Base-by-base conservation (phyloP, 1,140 invertebrate species). In the Bombus vancouverensis region DNA sequence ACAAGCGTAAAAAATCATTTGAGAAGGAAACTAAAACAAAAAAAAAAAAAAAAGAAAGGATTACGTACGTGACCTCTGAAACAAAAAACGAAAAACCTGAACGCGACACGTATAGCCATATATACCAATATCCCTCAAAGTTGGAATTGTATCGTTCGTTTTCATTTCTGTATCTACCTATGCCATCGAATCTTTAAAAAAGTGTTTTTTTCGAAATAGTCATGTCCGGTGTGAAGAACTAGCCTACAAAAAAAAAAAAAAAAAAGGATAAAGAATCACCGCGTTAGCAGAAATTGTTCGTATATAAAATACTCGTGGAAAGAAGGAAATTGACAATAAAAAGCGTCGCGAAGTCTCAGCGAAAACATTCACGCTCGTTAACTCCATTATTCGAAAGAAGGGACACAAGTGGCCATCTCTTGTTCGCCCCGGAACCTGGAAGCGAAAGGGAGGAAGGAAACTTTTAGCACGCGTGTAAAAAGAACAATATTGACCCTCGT, bases 401-500 rank as follows among this genome's bases (percentile, higher is more conserved):
- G 3, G 44, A 5, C 22, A 22, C 66, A 34, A 84, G 47, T 57
- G 66, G 37, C 39, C 34, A 4, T 28, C 32, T n/a, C 22, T 57
- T 71, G n/a, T 42, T 18, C 18, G 3, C n/a, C 44, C 37, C 1
- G 44, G 37, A n/a, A 37, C 4, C 68, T 22, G 0, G 25, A 34
- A 53, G 39, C 32, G 53, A 44, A 32, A 22, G n/a, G 22, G 25
- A 8, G 53, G 39, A 22, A 32, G 39, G 10, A 28, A 44, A 57
- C 42, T 62, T 62, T 62, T 32, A 72, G 47, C 81, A 42, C 81
- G 80, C 62, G 75, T 73, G 53, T 59, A 73, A 74, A 59, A 87
- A 76, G 89, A 87, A 89, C 86, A 91, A 91, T 91, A 91, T 91
- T 91, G 88, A 88, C 83, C 75, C 86, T 88, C 68, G 80, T 68